Evolutionary conservation across 2,797 vertebrate genomes (phyloP).

Genomic region (Lophius americanus): DNA sequence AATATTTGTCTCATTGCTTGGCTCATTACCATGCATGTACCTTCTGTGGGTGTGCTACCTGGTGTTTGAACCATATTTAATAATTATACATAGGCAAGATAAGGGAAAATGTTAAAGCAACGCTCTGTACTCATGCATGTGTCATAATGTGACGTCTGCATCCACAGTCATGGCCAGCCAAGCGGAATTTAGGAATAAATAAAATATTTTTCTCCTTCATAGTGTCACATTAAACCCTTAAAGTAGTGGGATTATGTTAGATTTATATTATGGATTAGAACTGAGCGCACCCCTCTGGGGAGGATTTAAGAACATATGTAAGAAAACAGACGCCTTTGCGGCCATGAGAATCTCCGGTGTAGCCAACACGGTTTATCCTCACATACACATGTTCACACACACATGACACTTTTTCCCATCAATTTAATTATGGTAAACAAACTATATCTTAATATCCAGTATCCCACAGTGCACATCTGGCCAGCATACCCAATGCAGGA

Average conservation of each 20-base stretch:
- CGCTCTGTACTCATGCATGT: not conserved
- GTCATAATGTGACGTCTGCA: not conserved
- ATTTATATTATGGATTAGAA: not conserved
- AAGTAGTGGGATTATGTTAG: not conserved
- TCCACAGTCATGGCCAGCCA: not conserved
- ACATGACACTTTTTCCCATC: constrained; percentile 40
- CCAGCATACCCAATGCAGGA: constrained; percentile 42
- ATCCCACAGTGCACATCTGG: constrained; percentile 68
- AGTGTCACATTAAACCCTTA: not conserved
- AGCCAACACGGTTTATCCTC: too few relatives aligned
- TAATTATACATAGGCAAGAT: constrained; percentile 26
- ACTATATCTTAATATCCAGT: constrained; percentile 50
- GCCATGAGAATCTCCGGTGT: not conserved
- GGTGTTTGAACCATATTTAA: constrained; percentile 32
- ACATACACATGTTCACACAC: not conserved
- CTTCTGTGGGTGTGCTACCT: constrained; percentile 10
- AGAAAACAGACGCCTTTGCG: constrained; percentile 8
- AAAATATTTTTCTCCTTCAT: not conserved
- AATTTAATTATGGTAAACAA: constrained; percentile 56
- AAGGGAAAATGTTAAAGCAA: not conserved
- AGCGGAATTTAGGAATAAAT: constrained; percentile 7
- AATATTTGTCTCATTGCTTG: constrained; percentile 41
- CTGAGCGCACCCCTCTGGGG: not conserved
- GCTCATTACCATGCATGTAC: constrained; percentile 29
- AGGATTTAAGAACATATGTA: constrained; percentile 5